Percentiles rank a stretch among this genome's conserved stretches.
Conservation (phyloP, 2,797 vertebrate genomes). For the Bradypus variegatus region DNA sequence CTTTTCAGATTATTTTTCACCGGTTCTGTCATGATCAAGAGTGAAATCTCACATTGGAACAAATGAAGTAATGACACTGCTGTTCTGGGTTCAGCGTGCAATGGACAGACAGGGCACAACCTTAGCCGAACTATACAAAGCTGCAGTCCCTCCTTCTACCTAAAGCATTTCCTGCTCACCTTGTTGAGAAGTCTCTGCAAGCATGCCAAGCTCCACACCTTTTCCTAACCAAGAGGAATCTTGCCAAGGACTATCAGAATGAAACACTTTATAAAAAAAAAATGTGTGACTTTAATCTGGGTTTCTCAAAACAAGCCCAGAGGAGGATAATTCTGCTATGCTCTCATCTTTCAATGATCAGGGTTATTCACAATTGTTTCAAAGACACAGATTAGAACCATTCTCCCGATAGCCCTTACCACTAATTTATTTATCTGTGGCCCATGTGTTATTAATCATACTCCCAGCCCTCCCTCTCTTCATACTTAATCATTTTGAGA, state of each 20-base stretch:
- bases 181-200: not conserved
- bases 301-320: not conserved
- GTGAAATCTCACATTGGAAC: not conserved
- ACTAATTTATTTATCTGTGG: not conserved
- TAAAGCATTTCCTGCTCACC: not conserved
- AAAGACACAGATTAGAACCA: not conserved
- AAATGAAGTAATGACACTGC: fast-evolving
- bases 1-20: not conserved
- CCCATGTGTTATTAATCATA: not conserved
- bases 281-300: not conserved
- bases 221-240: not conserved
- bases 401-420: fast-evolving
- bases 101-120: fast-evolving
- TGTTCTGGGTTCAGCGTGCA: not conserved
- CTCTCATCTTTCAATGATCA: not conserved
- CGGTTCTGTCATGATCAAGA: not conserved
- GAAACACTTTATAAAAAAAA: not conserved
- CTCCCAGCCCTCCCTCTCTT: not conserved
- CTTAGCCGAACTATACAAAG: not conserved
- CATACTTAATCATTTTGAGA: not conserved
- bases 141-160: not conserved
- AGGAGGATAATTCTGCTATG: not conserved
- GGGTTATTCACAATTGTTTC: not conserved
- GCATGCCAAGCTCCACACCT: not conserved
- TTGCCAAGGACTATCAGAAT: not conserved